These are phyloP conservation scores for Crypturellus undulatus DNA, from an alignment of 2,113 vertebrate genomes.

Conservation along the genomic window DNA sequence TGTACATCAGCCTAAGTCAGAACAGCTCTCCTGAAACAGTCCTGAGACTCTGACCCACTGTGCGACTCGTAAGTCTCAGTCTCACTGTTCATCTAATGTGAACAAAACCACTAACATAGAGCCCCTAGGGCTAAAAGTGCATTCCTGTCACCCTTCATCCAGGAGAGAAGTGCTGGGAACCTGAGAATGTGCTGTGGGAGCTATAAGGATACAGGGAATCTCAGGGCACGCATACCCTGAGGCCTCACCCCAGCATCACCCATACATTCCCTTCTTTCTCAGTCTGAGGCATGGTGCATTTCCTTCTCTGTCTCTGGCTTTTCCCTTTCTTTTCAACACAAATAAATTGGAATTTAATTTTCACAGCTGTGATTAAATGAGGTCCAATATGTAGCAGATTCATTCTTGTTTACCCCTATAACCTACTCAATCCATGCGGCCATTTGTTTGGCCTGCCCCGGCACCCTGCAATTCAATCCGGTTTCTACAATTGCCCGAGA, in stretches of 20 bases:
- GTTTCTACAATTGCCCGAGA: neutral
- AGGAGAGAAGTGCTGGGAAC: neutral
- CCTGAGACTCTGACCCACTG: neutral
- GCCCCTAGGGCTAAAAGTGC: neutral
- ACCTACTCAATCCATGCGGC: neutral
- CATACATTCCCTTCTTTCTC: neutral
- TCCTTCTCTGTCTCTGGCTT: neutral
- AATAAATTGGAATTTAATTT: neutral
- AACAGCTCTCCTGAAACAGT: neutral
- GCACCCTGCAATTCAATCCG: neutral
- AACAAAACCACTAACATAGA: neutral
- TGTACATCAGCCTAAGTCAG: neutral
- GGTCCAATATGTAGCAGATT: neutral
- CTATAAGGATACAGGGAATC: neutral
- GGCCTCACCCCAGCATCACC: neutral
- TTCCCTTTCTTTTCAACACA: neutral
- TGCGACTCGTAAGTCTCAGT: neutral
- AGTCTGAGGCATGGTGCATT: fast-evolving
- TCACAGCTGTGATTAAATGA: neutral
- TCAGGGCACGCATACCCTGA: neutral
- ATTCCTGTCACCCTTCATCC: neutral
- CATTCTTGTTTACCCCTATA: neutral
- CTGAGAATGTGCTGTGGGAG: neutral
- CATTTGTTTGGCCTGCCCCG: neutral
- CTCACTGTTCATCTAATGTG: neutral